A percentile compares a stretch with the other conserved stretches of the same genome.
phyloP scores from a whole-genome alignment of 2,113 vertebrate species.

The Accipiter cooperii region DNA sequence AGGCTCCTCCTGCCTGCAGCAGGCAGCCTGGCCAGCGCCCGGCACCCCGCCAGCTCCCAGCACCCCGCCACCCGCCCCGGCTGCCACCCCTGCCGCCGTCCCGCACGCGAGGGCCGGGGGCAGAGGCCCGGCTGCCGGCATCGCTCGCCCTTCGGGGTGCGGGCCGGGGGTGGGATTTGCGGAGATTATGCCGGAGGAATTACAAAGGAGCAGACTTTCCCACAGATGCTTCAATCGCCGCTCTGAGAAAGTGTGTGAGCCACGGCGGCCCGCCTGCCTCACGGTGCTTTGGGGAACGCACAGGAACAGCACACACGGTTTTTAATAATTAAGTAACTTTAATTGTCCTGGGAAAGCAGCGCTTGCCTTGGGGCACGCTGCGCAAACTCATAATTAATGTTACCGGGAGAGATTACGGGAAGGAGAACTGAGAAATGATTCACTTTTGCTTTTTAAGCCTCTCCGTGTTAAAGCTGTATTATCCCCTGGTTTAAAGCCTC shows the following conservation, averaged over 20 bases:
- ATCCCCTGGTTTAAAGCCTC: conserved; percentile 68
- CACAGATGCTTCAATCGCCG: conserved; percentile 73
- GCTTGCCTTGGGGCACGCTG: conserved; percentile 78
- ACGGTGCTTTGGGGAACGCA: conserved; percentile 51
- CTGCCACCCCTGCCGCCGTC: neutral
- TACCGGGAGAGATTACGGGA: conserved; percentile 85
- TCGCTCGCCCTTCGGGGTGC: too few relatives aligned
- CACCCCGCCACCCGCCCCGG: too few relatives aligned
- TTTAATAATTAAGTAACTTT: conserved; percentile 89
- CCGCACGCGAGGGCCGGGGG: neutral
- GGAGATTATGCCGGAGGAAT: conserved; percentile 71
- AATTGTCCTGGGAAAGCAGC: conserved; percentile 97
- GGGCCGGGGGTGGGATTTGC: conserved; percentile 66
- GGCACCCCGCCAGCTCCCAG: neutral
- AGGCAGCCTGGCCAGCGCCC: neutral
- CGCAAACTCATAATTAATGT: conserved; percentile 90
- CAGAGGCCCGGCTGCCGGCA: too few relatives aligned
- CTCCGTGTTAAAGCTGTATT: conserved; percentile 67
- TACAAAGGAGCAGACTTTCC: conserved; percentile 75
- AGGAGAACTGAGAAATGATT: conserved; percentile 72
- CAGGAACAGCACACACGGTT: conserved; percentile 70
- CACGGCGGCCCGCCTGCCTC: conserved; percentile 65
- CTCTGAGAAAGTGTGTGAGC: conserved; percentile 78
- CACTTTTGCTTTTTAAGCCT: conserved; percentile 74
- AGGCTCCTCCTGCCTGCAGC: neutral